phyloP scores from a whole-genome alignment of 2,113 vertebrate species.

The Micronisus gabar region DNA sequence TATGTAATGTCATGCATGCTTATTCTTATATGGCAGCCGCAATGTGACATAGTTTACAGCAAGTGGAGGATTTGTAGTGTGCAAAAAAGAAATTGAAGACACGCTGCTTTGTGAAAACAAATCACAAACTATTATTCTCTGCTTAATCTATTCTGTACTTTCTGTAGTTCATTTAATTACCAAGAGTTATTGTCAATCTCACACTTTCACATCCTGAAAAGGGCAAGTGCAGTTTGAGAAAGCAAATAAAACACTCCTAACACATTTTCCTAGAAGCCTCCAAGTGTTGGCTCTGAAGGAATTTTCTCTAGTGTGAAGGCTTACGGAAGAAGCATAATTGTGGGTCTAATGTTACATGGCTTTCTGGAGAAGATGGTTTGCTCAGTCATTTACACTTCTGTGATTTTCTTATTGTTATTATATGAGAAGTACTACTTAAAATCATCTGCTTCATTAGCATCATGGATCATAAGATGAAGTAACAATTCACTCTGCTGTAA shows the following conservation, averaged over 20 bases:
- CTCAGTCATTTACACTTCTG: neutral
- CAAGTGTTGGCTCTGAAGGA: neutral
- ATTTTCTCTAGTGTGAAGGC: neutral
- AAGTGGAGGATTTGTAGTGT: neutral
- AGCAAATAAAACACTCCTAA: neutral
- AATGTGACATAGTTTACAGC: neutral
- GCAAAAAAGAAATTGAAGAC: neutral
- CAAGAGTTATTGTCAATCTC: neutral
- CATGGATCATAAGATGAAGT: neutral
- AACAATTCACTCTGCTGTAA: neutral
- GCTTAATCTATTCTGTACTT: neutral
- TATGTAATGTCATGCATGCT: neutral
- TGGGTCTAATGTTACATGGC: neutral
- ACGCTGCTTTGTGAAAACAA: neutral
- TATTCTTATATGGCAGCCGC: neutral
- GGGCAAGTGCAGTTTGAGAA: neutral
- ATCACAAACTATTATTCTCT: neutral
- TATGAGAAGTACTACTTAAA: neutral
- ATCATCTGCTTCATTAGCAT: neutral
- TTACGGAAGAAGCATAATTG: neutral
- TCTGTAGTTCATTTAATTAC: neutral
- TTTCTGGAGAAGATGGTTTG: neutral
- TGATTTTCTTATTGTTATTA: neutral
- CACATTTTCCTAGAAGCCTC: neutral
- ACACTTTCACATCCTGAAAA: neutral